Evolutionary conservation across 1,140 invertebrate species (phyloP).

Genomic region (Cyclina sinensis): DNA sequence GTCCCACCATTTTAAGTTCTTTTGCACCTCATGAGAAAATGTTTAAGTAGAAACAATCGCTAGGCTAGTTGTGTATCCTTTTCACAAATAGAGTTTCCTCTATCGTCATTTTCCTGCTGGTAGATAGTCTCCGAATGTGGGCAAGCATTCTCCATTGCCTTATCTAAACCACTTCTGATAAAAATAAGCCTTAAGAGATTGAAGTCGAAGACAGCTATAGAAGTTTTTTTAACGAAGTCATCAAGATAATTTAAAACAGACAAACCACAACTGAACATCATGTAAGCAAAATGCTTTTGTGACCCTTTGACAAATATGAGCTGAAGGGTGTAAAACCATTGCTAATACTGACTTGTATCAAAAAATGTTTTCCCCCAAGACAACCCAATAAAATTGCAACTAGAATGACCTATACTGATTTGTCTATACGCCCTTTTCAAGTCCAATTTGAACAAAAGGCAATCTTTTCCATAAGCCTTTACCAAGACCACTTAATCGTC

Average conservation of each 20-base stretch:
- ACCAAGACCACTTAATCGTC: not conserved
- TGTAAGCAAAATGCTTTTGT: not conserved
- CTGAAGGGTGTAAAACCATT: not conserved
- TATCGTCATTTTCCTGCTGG: conserved; percentile 1
- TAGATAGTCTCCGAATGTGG: not conserved
- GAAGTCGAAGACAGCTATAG: not conserved
- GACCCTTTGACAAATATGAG: not conserved
- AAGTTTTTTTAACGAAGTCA: conserved; percentile 15
- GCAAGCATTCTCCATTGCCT: not conserved
- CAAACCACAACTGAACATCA: not conserved
- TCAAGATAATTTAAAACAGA: conserved; percentile 29
- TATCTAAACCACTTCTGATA: not conserved
- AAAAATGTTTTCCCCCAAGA: not conserved
- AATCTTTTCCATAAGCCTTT: not conserved
- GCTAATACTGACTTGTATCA: not conserved
- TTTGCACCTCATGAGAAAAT: not conserved
- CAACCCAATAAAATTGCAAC: not conserved
- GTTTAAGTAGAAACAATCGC: not conserved
- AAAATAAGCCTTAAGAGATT: not conserved
- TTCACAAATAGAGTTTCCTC: not conserved
- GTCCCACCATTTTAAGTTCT: conserved; percentile 3
- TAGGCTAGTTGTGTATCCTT: not conserved
- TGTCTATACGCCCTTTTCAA: conserved; percentile 9
- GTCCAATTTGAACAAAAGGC: not conserved
- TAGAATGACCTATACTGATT: conserved; percentile 19